Evolutionary conservation across 2,888 invertebrate species (phyloP).

Genomic region (Arge pagana): DNA sequence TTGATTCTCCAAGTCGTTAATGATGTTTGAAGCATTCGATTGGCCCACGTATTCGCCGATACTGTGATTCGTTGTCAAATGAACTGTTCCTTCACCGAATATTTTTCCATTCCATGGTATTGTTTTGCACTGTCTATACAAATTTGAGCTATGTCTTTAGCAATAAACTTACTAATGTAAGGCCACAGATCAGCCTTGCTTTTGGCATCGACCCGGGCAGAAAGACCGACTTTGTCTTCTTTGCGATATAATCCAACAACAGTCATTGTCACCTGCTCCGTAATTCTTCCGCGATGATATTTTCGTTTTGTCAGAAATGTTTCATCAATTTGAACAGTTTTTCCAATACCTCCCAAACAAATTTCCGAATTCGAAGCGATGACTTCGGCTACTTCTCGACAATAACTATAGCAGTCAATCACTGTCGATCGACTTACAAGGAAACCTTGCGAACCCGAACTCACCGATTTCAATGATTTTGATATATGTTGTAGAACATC

Average conservation of each 20-base stretch:
- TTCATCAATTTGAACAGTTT: conserved; percentile 29
- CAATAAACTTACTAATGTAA: conserved; percentile 26
- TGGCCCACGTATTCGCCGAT: conserved; percentile 25
- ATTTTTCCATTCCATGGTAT: conserved; percentile 14
- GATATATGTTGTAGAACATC: too few relatives aligned
- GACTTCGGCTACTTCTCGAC: conserved; percentile 26
- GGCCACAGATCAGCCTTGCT: conserved; percentile 30
- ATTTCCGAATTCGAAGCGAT: conserved; percentile 22
- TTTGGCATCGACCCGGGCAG: conserved; percentile 19
- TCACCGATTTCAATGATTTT: too few relatives aligned
- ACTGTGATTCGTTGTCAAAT: conserved; percentile 28
- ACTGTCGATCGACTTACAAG: too few relatives aligned
- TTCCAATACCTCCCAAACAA: conserved; percentile 23
- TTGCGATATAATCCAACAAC: conserved; percentile 29
- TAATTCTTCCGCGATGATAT: conserved; percentile 24
- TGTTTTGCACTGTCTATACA: conserved; percentile 30
- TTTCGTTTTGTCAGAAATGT: conserved; percentile 29
- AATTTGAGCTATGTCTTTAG: conserved; percentile 20
- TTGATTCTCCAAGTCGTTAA: conserved; percentile 31
- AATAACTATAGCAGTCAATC: conserved; percentile 27
- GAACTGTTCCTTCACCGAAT: too few relatives aligned
- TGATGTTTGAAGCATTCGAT: conserved; percentile 21
- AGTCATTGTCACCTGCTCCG: conserved; percentile 26
- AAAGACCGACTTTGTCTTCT: conserved; percentile 29
- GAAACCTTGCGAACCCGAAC: too few relatives aligned